Conservation (phyloP, 30 jellyfish, hydroid and myxozoan genomes). For the Hydractinia symbiolongicarpus region DNA sequence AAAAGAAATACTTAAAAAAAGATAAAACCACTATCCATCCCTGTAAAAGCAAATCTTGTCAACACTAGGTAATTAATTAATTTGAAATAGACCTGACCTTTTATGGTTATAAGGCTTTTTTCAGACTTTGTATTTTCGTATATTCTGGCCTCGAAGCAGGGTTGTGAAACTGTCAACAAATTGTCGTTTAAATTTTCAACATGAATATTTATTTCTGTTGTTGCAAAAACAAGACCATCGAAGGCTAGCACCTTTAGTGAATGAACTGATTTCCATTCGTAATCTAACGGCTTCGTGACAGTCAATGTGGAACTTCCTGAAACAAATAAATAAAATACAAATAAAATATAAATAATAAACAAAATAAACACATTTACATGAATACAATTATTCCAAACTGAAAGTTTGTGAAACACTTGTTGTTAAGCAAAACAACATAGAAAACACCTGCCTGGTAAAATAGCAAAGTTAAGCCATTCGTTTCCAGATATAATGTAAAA, state of each 20-base stretch:
- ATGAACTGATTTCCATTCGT: constrained; percentile 47
- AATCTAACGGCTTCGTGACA: constrained; percentile 48
- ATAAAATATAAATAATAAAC: not conserved
- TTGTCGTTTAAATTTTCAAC: constrained; percentile 67
- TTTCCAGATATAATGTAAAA: constrained; percentile 39
- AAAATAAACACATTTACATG: too few species aligned
- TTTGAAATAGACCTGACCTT: not conserved
- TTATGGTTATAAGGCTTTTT: not conserved
- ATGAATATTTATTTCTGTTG: constrained; percentile 24
- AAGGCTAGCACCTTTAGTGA: constrained; percentile 45
- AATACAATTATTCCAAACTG: too few species aligned
- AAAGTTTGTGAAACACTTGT: too few species aligned
- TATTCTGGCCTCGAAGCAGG: constrained; percentile 73
- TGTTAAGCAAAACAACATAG: too few species aligned
- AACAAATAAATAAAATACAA: too few species aligned
- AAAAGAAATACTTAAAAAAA: not conserved
- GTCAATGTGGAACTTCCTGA: constrained; percentile 24
- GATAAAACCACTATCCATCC: not conserved
- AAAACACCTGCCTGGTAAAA: constrained; percentile 13
- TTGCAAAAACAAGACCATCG: constrained; percentile 56
- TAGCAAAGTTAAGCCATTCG: constrained; percentile 21
- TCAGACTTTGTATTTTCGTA: constrained; percentile 27
- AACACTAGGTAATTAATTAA: not conserved
- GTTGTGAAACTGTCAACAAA: constrained; percentile 79
- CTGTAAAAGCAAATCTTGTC: not conserved